phyloP scores from a whole-genome alignment of 2,888 invertebrate genomes.

The Ophioninae sp. region DNA sequence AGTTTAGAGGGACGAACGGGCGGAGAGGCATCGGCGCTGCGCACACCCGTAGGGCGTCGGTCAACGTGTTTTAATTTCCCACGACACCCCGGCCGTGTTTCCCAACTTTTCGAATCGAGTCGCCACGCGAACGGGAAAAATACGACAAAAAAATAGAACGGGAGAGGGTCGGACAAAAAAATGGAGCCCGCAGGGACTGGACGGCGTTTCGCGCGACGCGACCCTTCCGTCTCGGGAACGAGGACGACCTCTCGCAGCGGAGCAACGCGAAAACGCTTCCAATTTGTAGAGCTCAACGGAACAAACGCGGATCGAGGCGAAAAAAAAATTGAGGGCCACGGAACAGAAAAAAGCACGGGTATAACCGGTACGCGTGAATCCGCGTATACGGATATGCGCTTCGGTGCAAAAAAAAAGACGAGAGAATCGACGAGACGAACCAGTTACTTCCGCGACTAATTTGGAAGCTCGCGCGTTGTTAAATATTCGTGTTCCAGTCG shows the following conservation, averaged over 20 bases:
- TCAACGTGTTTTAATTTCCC: conserved; percentile 72
- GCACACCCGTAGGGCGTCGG: conserved; percentile 61
- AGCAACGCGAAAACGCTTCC: conserved; percentile 61
- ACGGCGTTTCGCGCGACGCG: conserved; percentile 36
- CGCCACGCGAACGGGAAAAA: conserved; percentile 57
- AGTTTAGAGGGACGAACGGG: background rate
- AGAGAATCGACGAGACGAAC: conserved; percentile 50
- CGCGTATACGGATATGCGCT: conserved; percentile 5
- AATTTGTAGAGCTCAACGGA: conserved; percentile 62
- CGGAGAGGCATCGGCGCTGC: conserved; percentile 10
- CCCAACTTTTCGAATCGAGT: conserved; percentile 67
- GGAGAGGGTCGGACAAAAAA: conserved; percentile 27
- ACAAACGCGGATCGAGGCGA: conserved; percentile 54
- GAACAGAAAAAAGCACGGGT: conserved; percentile 39
- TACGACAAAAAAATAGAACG: no score
- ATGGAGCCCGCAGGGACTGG: conserved; percentile 46
- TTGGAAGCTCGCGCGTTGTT: conserved; percentile 60
- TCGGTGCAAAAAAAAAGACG: conserved; percentile 28
- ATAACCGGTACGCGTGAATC: conserved; percentile 20
- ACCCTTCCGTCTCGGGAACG: conserved; percentile 46
- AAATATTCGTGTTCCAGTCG: conserved; percentile 58
- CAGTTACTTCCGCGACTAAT: conserved; percentile 63
- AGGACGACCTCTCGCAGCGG: conserved; percentile 46
- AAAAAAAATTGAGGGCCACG: conserved; percentile 33
- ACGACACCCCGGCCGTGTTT: conserved; percentile 66